phyloP scores from a whole-genome alignment of 2,113 vertebrate genomes.

The Bambusicola thoracicus region DNA sequence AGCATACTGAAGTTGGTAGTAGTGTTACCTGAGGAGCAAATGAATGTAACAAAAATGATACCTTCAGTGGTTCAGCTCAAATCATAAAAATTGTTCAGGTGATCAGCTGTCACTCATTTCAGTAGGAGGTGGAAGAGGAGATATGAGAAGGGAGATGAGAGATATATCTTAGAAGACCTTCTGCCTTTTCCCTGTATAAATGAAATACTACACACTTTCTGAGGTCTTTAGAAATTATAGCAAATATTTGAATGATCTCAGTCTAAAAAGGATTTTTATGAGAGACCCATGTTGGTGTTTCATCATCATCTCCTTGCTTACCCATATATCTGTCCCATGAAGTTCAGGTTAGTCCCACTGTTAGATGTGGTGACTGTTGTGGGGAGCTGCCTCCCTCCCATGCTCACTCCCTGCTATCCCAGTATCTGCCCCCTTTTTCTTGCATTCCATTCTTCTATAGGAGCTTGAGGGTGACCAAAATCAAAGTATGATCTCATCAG shows the following conservation, averaged over 20 bases:
- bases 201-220: not conserved
- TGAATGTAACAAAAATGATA: not conserved
- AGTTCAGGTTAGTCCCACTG: not conserved
- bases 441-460: not conserved
- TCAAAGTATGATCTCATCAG: not conserved
- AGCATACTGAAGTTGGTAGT: not conserved
- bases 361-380: not conserved
- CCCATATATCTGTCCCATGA: not conserved
- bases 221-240: not conserved
- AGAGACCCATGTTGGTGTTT: not conserved
- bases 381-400: not conserved
- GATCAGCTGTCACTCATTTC: not conserved
- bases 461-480: accelerated
- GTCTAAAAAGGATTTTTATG: not conserved
- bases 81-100: not conserved
- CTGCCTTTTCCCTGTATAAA: not conserved
- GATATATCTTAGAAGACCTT: not conserved
- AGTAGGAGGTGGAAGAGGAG: not conserved
- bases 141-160: no score
- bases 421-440: not conserved
- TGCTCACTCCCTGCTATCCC: not conserved
- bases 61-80: not conserved
- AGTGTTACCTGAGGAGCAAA: not conserved
- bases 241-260: not conserved
- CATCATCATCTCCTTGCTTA: not conserved